Evolutionary conservation across 1,140 invertebrate species (phyloP).

Genomic region (Phthorimaea operculella): DNA sequence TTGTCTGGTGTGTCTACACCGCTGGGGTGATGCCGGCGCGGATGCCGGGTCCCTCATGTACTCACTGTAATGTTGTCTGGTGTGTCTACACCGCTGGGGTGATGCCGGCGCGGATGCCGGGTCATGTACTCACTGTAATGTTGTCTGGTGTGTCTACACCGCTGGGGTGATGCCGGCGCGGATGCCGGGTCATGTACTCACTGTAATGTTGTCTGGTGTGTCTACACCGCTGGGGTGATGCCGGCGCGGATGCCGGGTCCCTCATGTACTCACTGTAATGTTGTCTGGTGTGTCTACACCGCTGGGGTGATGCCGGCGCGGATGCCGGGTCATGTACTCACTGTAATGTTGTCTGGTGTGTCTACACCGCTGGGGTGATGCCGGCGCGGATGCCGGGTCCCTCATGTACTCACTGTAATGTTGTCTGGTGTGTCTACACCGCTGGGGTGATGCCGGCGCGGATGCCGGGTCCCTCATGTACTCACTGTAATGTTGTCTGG

Average conservation of each 20-base stretch:
- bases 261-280: too few species aligned
- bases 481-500: too few species aligned
- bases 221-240: constrained; percentile 27
- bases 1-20: too few species aligned
- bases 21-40: constrained; percentile 39
- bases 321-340: constrained; percentile 39
- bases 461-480: constrained; percentile 39
- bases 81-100: constrained; percentile 18
- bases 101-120: constrained; percentile 44
- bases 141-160: too few species aligned
- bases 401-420: too few species aligned
- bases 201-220: too few species aligned
- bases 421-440: too few species aligned
- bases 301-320: constrained; percentile 39
- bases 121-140: too few species aligned
- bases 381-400: constrained; percentile 40
- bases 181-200: constrained; percentile 39
- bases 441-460: constrained; percentile 39
- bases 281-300: too few species aligned
- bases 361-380: constrained; percentile 27
- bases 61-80: too few species aligned
- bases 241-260: constrained; percentile 40
- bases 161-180: constrained; percentile 39
- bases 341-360: too few species aligned
- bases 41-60: constrained; percentile 39